phyloP scores from a whole-genome alignment of 2,113 vertebrate genomes.

The Mustela lutreola region DNA sequence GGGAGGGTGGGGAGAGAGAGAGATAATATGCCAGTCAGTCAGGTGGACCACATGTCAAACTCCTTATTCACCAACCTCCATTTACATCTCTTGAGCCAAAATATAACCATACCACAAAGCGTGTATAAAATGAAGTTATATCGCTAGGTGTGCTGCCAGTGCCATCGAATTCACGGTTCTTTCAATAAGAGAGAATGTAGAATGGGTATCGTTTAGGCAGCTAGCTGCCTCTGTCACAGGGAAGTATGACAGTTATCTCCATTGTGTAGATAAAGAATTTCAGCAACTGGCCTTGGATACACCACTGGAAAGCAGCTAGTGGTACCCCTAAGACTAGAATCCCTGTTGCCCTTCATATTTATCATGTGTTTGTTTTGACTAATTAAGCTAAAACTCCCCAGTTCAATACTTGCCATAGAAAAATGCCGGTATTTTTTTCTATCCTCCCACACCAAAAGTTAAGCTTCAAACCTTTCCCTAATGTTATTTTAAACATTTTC shows the following conservation, averaged over 20 bases:
- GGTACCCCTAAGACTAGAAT: neutral
- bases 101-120: neutral
- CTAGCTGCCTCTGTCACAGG: neutral
- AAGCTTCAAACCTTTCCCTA: neutral
- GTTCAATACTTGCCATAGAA: neutral
- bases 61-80: neutral
- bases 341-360: neutral
- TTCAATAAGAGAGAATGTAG: neutral
- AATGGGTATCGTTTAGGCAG: neutral
- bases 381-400: neutral
- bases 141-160: neutral
- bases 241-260: neutral
- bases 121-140: neutral
- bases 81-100: neutral
- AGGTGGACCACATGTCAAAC: neutral
- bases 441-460: neutral
- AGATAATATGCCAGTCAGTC: no score
- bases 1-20: no score
- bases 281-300: neutral
- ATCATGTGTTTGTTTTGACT: neutral
- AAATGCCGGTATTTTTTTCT: neutral
- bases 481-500: conserved; percentile 40
- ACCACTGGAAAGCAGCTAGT: neutral
- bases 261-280: neutral
- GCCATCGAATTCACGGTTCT: neutral